Base-by-base conservation (phyloP, 2,797 vertebrate genomes). In the Helostoma temminkii region DNA sequence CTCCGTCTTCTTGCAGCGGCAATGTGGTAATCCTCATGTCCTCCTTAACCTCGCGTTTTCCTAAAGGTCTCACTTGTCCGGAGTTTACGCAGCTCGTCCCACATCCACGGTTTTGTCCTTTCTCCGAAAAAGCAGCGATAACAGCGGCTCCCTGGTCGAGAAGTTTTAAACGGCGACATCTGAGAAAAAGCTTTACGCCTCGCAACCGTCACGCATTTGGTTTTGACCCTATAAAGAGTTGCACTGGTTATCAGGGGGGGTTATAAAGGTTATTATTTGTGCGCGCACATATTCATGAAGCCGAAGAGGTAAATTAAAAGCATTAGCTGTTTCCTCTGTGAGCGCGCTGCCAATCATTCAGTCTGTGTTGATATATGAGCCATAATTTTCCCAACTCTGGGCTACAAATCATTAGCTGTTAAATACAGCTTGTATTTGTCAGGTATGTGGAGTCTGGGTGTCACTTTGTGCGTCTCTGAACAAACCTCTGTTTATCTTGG, bases 11-110 rank as follows among this genome's bases (percentile, higher is more conserved):
- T 15, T 5, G 11, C 15, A 15, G 48, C 6, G 21, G 24, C 5
- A 16, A 49, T 19, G 52, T 60, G 55, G 19, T 19, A 41, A 48
- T 47, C 50, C 50, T 24, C 45, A 39, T 47, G 9, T 30, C 24
- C 28, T 39, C 37, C 19, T 3, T 1, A n/a, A 24, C 9, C 11
- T 37, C 22, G n/a, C 45, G 22, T 48, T 56, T 62, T 24, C n/a
- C 6, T 9, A 28, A 53, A 8, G 1, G 0, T 9, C 21, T 37
- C 30, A 56, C 63, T 32, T 58, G 59, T 58, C 10, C 58, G 3
- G 9, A 48, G 3, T 36, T 47, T 0, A 6, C 1, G 6, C 24
- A 32, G 22, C 26, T 5, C 24, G 39, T 37, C 19, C 48, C 26
- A 21, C 34, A 53, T 55, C 5, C 26, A 9, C 32, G 25, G 25